Evolutionary conservation across 2,797 vertebrate species (phyloP), one percentile per base, ranked within the genome.

Genomic region (Tauraco hartlaubi): DNA sequence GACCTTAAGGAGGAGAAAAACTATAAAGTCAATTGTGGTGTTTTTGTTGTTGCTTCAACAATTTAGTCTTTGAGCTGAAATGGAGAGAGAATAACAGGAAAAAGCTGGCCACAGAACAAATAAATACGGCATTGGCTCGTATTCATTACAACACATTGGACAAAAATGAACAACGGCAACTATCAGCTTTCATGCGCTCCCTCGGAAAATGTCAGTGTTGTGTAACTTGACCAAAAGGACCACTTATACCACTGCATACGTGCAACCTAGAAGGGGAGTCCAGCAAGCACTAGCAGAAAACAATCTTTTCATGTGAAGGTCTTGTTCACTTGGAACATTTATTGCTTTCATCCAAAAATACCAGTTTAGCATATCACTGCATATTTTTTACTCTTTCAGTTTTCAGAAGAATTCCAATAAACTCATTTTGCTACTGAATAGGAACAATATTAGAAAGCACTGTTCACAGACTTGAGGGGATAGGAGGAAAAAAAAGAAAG

Each of bases 171-270:
- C 55, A 94, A 68, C 7, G 26, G 41, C 89, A 97, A 84, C 86
- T 92, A 66, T 88, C 87, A 73, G 76, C 75, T 96, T 94, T 84
- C 85, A 73, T 68, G 33, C 41, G 63, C 35, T 78, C 86, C 71
- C 59, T 90, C 92, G 74, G 63, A 88, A 97, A 86, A 94, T 44
- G 52, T 3, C 75, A 54, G 8, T 26, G 41, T 92, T 96, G 90
- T 91, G 66, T 94, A 97, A 96, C 83, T 92, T 95, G 44, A 94
- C 87, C 80, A 93, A 92, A 92, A 94, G 88, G 76, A 87, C n/a
- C 5, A 75, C 4, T 2, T 66, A 84, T 58, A 61, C 46, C 82
- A 76, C 78, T 51, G 82, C 77, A 85, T 84, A 59, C 54, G 72
- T 44, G 54, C 81, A 92, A 44, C 59, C 54, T 37, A 58, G 63